phyloP scores from a whole-genome alignment of 2,888 invertebrate species.

The Nemotelus pantherinus region DNA sequence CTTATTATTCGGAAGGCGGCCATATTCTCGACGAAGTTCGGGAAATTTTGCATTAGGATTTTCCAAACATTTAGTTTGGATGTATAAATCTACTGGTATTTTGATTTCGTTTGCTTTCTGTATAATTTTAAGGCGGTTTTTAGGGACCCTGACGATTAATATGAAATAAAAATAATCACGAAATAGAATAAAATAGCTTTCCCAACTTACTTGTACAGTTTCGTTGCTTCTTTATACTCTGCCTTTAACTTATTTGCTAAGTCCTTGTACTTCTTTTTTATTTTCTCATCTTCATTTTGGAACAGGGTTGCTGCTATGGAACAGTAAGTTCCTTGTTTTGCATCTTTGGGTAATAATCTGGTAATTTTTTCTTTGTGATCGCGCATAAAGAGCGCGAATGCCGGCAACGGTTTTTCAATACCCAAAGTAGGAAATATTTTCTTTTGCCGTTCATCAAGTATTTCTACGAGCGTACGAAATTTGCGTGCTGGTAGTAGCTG shows the following conservation, averaged over 20 bases:
- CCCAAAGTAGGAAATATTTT: neutral
- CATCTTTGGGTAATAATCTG: neutral
- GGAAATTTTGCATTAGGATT: conserved; percentile 7
- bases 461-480: conserved; percentile 8
- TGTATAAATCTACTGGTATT: neutral
- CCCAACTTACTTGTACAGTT: neutral
- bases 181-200: neutral
- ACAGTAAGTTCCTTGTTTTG: neutral
- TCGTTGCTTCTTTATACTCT: neutral
- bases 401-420: neutral
- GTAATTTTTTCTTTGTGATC: conserved; percentile 6
- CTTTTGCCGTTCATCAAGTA: neutral
- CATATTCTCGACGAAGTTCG: neutral
- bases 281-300: neutral
- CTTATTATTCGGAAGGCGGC: neutral
- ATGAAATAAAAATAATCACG: neutral
- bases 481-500: neutral
- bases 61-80: neutral
- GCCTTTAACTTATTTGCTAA: neutral
- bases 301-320: neutral
- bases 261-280: neutral
- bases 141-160: neutral
- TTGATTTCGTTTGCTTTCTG: neutral
- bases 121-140: neutral
- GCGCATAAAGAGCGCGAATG: neutral